Conservation (phyloP, 2,888 invertebrate genomes). For the Koerneria pararmatus region DNA sequence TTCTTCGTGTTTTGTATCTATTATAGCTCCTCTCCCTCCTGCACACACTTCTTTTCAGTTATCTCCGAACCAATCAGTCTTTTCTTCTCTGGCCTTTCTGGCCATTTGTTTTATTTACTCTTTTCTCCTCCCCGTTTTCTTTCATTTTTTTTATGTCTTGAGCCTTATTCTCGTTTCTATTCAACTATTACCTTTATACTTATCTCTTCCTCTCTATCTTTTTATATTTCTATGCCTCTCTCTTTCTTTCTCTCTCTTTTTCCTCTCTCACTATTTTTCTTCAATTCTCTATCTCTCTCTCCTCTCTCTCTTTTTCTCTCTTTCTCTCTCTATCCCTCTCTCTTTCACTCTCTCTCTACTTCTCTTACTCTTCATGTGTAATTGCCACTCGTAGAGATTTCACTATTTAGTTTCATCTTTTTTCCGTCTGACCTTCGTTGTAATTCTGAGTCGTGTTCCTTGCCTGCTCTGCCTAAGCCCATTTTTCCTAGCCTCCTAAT, state of each 20-base stretch:
- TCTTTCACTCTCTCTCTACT: neutral
- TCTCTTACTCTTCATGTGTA: slow-evolving; percentile 7
- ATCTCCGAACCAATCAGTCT: too few relatives aligned
- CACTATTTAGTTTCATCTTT: too few relatives aligned
- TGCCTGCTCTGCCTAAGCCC: too few relatives aligned
- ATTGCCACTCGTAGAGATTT: too few relatives aligned
- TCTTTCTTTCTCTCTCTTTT: slow-evolving; percentile 5
- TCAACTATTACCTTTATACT: slow-evolving; percentile 7
- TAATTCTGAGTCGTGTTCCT: too few relatives aligned
- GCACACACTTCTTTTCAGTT: too few relatives aligned
- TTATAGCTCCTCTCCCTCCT: too few relatives aligned
- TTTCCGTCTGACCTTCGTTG: too few relatives aligned
- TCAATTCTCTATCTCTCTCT: neutral
- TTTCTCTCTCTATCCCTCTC: neutral
- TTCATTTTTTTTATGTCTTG: neutral
- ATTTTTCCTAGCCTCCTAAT: too few relatives aligned
- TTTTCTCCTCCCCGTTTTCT: slow-evolving; percentile 15
- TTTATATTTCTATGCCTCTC: neutral
- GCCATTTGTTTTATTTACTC: slow-evolving; percentile 2
- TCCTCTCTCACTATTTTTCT: slow-evolving; percentile 10
- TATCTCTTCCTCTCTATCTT: slow-evolving; percentile 1
- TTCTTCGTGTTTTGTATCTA: too few relatives aligned
- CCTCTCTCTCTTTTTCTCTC: slow-evolving; percentile 3
- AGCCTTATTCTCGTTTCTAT: neutral
- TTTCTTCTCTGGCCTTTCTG: neutral